Percentiles rank a stretch among this genome's conserved stretches.
Conservation (phyloP, 2,113 vertebrate genomes). For the Petaurus breviceps region DNA sequence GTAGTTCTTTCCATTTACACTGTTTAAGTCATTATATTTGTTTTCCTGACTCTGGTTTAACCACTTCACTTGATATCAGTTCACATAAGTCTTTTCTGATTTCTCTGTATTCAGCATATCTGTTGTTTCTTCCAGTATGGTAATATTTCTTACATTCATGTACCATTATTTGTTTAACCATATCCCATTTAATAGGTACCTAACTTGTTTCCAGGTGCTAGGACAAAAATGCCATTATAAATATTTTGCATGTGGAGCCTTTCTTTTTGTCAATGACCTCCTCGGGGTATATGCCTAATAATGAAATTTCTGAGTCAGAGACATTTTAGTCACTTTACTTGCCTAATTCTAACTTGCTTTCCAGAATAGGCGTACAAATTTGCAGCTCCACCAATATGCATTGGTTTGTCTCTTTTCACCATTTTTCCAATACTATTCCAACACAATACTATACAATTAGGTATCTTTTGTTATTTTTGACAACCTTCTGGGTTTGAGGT, state of each 20-base stretch:
- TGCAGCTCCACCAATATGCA: neutral
- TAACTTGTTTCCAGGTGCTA: neutral
- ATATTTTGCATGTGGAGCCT: neutral
- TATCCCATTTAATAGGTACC: neutral
- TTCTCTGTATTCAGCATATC: neutral
- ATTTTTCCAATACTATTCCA: neutral
- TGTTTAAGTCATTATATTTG: neutral
- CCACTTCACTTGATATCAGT: neutral
- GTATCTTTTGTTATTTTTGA: neutral
- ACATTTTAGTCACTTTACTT: neutral
- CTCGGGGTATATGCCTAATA: neutral
- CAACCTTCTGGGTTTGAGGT: neutral
- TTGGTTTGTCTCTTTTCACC: neutral
- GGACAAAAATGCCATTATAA: neutral
- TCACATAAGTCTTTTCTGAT: neutral
- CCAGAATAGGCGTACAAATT: neutral
- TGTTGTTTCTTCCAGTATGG: neutral
- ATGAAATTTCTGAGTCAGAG: neutral
- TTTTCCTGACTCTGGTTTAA: neutral
- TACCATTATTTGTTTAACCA: neutral
- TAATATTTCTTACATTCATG: neutral
- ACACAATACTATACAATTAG: neutral
- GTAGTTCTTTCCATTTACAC: neutral
- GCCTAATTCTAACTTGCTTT: neutral
- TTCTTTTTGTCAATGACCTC: neutral